These are phyloP conservation scores for Cydia fagiglandana DNA, from an alignment of 1,140 invertebrate genomes.

Conservation along the genomic window DNA sequence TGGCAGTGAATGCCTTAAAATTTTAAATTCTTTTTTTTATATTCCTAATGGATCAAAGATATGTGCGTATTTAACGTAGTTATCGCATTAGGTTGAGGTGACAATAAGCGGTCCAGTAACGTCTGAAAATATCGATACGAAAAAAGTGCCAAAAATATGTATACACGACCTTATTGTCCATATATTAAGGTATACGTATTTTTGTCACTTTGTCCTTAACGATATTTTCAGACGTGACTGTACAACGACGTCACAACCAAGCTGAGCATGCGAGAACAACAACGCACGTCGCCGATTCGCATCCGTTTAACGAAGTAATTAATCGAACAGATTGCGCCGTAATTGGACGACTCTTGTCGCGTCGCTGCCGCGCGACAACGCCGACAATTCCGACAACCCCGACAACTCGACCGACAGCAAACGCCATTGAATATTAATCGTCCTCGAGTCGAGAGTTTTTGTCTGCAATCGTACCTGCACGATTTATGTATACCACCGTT, in stretches of 20 bases:
- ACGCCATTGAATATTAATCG: slow-evolving; percentile 68
- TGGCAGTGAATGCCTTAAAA: too few species aligned
- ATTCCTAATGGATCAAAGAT: too few species aligned
- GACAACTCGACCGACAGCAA: slow-evolving; percentile 49
- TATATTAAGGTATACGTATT: too few species aligned
- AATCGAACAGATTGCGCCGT: slow-evolving; percentile 60
- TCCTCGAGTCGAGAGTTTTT: slow-evolving; percentile 50
- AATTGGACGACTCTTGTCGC: slow-evolving; percentile 65
- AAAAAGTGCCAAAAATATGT: too few species aligned
- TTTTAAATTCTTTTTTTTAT: too few species aligned
- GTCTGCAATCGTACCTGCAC: slow-evolving; percentile 41
- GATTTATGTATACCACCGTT: slow-evolving; percentile 33
- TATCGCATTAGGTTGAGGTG: too few species aligned
- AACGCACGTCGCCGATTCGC: slow-evolving; percentile 42
- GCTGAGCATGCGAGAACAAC: slow-evolving; percentile 25
- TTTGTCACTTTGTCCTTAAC: too few species aligned
- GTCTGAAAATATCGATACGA: too few species aligned
- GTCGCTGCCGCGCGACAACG: slow-evolving; percentile 47
- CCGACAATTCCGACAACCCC: slow-evolving; percentile 53
- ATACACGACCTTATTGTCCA: too few species aligned
- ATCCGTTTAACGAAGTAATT: slow-evolving; percentile 58
- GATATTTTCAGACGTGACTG: too few species aligned
- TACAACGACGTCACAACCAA: slow-evolving; percentile 9
- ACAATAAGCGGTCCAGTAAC: neutral
- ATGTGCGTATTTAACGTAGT: too few species aligned